Evolutionary conservation across 2,113 vertebrate genomes (phyloP).

Genomic region (Acinonyx jubatus): DNA sequence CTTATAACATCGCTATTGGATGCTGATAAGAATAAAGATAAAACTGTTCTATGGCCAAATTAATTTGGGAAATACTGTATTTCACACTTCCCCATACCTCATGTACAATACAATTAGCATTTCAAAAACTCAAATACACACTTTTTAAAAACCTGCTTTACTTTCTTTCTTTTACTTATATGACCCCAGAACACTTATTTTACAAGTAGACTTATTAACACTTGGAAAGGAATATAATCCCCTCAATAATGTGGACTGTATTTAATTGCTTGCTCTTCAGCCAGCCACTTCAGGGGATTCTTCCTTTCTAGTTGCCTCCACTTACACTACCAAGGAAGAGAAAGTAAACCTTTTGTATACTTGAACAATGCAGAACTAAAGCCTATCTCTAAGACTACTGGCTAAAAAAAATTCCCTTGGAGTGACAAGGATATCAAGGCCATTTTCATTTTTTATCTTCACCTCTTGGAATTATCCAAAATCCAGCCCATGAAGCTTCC

Average conservation of each 20-base stretch:
- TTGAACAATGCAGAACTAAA: slow-evolving; percentile 1
- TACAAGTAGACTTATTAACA: neutral
- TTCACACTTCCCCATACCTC: neutral
- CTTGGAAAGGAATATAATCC: neutral
- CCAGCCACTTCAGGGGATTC: neutral
- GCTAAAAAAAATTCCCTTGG: neutral
- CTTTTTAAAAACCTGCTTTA: neutral
- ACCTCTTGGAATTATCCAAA: neutral
- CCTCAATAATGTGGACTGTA: neutral
- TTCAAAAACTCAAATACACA: neutral
- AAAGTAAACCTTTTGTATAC: slow-evolving; percentile 33
- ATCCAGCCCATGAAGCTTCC: neutral
- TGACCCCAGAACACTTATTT: neutral
- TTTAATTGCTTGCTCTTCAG: neutral
- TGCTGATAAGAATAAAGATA: neutral
- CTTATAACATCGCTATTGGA: neutral
- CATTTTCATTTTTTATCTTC: neutral
- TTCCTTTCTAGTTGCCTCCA: neutral
- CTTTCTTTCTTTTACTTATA: neutral
- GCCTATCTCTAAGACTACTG: neutral
- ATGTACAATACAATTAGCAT: neutral
- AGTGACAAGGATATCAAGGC: neutral
- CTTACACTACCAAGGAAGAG: neutral
- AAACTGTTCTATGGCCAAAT: neutral
- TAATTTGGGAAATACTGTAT: neutral